Evolutionary conservation across 2,797 vertebrate species (phyloP), one percentile per base, ranked within the genome.

Genomic region (Coluber constrictor): DNA sequence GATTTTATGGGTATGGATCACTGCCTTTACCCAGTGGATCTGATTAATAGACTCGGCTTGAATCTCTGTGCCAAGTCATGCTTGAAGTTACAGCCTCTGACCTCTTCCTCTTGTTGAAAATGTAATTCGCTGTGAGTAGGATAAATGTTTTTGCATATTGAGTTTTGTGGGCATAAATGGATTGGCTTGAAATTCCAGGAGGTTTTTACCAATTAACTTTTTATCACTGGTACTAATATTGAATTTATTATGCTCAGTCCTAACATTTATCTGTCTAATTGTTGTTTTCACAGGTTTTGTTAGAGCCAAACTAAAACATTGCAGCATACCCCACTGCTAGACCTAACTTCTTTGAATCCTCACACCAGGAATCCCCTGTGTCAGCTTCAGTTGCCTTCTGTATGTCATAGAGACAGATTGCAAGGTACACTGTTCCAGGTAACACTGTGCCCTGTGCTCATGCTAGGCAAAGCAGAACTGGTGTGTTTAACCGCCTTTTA

Each of bases 51-150:
- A 55, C 79, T 79, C 9, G 0, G 0, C n/a, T 27, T 89, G 94
- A 92, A 94, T 91, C 66, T 86, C 93, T 92, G 90, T 94, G 56
- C 27, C 86, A 94, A 94, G 94, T 96, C 51, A 94, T 90, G 59
- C 87, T 90, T 61, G 32, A 94, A 60, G 63, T 79, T 89, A 74
- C 43, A 61, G n/a, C 63, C 86, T 91, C 16, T 94, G 63, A n/a
- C 29, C 91, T 94, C 89, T 90, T 18, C n/a, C 47, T 88, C 91
- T 51, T 27, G 11, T 88, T 91, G 94, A 54, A 66, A 96, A 94
- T 83, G 90, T 86, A 37, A 89, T 86, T 88, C 37, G 92, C 56
- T 16, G 27, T 60, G 90, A 51, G 74, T 37, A 51, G 32, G 66
- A 51, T 0, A 93, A 56, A 79, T 0, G 0, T 83, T 89, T 92